Base-by-base conservation (phyloP, 2,888 invertebrate genomes). In the Pyrrhosoma nymphula region DNA sequence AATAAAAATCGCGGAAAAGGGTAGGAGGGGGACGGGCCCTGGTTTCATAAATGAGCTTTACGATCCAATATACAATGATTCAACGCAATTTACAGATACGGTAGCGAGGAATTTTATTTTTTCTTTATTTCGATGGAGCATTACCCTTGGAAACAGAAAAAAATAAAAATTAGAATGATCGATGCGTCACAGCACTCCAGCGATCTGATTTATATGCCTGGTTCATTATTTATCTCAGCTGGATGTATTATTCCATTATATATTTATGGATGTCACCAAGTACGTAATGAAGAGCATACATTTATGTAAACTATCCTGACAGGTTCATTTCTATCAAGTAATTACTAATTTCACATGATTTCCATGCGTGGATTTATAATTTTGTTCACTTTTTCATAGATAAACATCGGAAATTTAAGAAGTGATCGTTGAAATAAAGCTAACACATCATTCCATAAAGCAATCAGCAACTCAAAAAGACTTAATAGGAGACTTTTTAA, bases 61-160 rank as follows among this genome's bases (percentile, higher is more conserved):
- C 82, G 82, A 82, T 35, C 30, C 82, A 82, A 82, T 82, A 82
- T 82, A 82, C 82, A 82, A 82, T 82, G 35, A 82, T 82, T 82
- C 82, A 35, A 82, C 10, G 82, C 30, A 82, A 82, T 35, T 82
- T 82, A 82, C 82, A 18, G 82, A 82, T 82, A 82, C 82, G 82
- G 30, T 35, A 18, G 35, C 30, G 26, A 26, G 82, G 30, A 6
- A 26, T 69, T 69, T 69, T 60, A 14, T 20, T 14, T 2, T 20
- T 60, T 60, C 26, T 69, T 69, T 35, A 82, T 82, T 35, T 30
- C 35, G 82, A 82, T 82, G 35, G 16, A 35, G 30, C 35, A 0
- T 14, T 18, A 35, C 16, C n/a, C 82, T 23, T 26, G 23, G 69
- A n/a, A 23, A 82, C 30, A 82, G n/a, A 69, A 35, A 35, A 16